phyloP scores from a whole-genome alignment of 2,888 invertebrate species.

The Protophormia terraenovae region DNA sequence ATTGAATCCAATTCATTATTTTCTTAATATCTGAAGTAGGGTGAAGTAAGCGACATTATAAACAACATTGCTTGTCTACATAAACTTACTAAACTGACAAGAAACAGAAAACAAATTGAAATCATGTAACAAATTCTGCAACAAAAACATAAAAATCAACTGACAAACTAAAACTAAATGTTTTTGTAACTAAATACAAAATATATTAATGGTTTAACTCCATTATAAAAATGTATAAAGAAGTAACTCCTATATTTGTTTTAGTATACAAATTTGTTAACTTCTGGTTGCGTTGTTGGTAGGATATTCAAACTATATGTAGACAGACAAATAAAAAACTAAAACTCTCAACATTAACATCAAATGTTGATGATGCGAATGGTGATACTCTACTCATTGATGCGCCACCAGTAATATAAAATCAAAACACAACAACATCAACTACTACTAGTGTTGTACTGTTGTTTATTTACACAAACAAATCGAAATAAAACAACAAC shows the following conservation, averaged over 20 bases:
- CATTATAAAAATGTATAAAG: background rate
- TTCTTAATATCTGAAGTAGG: background rate
- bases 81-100: constrained; percentile 42
- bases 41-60: constrained; percentile 25
- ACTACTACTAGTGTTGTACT: constrained; percentile 24
- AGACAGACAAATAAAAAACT: background rate
- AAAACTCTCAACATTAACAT: constrained; percentile 29
- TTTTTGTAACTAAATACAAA: constrained; percentile 40
- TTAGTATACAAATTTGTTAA: constrained; percentile 14
- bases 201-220: constrained; percentile 33
- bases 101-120: constrained; percentile 59
- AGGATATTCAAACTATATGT: background rate
- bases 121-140: constrained; percentile 58
- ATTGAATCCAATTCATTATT: background rate
- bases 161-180: constrained; percentile 24
- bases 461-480: constrained; percentile 22
- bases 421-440: background rate
- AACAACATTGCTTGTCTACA: constrained; percentile 51
- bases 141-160: constrained; percentile 19
- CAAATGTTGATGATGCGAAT: constrained; percentile 47
- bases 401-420: constrained; percentile 26
- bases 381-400: constrained; percentile 44
- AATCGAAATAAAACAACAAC: constrained; percentile 15
- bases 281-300: constrained; percentile 25
- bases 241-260: constrained; percentile 6